phyloP scores from a whole-genome alignment of 64 coral and sea anemone species.

The Pachyseris speciosa region DNA sequence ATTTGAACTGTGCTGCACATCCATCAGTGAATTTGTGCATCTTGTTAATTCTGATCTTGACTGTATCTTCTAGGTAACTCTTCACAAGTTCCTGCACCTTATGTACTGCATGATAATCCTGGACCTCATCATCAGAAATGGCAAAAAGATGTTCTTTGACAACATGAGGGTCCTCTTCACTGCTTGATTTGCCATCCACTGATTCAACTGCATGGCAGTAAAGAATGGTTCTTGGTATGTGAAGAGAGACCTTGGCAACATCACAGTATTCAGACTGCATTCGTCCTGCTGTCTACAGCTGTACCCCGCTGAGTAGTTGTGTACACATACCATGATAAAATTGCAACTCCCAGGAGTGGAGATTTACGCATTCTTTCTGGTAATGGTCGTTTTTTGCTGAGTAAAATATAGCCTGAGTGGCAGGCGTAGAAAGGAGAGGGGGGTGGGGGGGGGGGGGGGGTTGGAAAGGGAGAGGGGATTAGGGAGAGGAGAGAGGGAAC shows the following conservation, averaged over 20 bases:
- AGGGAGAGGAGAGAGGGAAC: too few relatives aligned
- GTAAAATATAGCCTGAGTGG: too few relatives aligned
- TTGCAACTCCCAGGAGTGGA: too few relatives aligned
- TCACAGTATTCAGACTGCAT: conserved; percentile 42
- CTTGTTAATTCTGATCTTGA: background rate
- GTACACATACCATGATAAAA: background rate
- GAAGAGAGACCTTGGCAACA: conserved; percentile 37
- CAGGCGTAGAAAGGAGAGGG: too few relatives aligned
- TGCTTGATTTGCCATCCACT: conserved; percentile 37
- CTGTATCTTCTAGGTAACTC: background rate
- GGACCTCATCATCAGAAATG: too few relatives aligned
- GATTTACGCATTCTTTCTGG: too few relatives aligned
- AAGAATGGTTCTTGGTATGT: conserved; percentile 36
- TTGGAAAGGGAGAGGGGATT: too few relatives aligned
- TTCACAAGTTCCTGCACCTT: background rate
- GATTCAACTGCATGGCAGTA: too few relatives aligned
- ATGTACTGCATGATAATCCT: background rate
- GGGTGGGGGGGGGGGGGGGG: too few relatives aligned
- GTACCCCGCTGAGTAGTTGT: conserved; percentile 58
- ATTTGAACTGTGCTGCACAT: conserved; percentile 62
- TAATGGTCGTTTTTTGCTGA: too few relatives aligned
- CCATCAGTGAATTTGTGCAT: too few relatives aligned
- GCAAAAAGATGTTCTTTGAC: conserved; percentile 57
- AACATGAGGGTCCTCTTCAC: background rate
- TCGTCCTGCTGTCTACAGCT: conserved; percentile 50